Conservation (phyloP, 2,888 invertebrate genomes). For the Caenorhabditis japonica region DNA sequence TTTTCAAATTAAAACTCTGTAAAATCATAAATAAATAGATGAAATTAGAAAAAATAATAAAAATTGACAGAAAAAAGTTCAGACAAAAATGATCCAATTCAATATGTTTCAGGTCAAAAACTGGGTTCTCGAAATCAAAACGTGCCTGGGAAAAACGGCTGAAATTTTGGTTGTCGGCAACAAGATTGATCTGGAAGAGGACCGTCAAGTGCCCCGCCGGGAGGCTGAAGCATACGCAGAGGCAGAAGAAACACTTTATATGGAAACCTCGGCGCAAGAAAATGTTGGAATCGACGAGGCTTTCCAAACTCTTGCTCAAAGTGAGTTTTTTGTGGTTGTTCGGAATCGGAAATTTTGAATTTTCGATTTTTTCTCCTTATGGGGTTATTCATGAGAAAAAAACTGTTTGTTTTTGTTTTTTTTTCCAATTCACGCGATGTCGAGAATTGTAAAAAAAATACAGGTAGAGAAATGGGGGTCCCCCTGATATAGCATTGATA, state of each 20-base stretch:
- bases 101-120: slow-evolving; percentile 91
- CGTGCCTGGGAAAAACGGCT: slow-evolving; percentile 88
- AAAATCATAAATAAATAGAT: too few relatives aligned
- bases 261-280: slow-evolving; percentile 80
- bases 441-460: too few relatives aligned
- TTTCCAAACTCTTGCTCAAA: slow-evolving; percentile 44
- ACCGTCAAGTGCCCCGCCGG: slow-evolving; percentile 87
- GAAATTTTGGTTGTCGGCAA: slow-evolving; percentile 86
- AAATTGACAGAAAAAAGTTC: too few relatives aligned
- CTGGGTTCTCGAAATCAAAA: slow-evolving; percentile 96
- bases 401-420: too few relatives aligned
- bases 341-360: background rate
- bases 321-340: slow-evolving; percentile 20
- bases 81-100: too few relatives aligned
- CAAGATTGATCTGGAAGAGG: slow-evolving; percentile 93
- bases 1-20: too few relatives aligned
- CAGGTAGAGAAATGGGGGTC: too few relatives aligned
- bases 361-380: background rate
- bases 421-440: too few relatives aligned
- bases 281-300: slow-evolving; percentile 70
- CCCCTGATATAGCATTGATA: too few relatives aligned
- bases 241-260: slow-evolving; percentile 79
- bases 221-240: slow-evolving; percentile 87
- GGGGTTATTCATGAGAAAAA: too few relatives aligned
- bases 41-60: too few relatives aligned